Percentiles rank a stretch among this genome's conserved stretches.
phyloP scores from a whole-genome alignment of 1,140 invertebrate genomes.

The Lucilia sericata region DNA sequence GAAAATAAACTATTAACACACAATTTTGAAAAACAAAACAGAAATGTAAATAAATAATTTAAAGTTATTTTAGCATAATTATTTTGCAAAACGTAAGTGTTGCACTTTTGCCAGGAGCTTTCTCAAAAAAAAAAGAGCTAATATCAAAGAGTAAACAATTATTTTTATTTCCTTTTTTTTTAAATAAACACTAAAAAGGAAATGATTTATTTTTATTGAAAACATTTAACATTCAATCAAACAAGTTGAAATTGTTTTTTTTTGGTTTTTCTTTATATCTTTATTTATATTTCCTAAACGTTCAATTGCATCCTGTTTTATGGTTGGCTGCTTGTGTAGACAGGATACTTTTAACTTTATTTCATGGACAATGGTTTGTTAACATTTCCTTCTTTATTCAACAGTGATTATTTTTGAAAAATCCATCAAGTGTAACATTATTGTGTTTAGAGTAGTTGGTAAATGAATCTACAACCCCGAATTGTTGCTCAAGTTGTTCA shows the following conservation, averaged over 20 bases:
- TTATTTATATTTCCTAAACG: constrained; percentile 6
- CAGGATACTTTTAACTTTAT: not conserved
- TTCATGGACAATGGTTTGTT: not conserved
- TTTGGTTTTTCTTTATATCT: not conserved
- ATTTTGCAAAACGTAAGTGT: not conserved
- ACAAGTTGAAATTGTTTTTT: constrained; percentile 15
- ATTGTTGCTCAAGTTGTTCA: not conserved
- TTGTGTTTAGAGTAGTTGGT: not conserved
- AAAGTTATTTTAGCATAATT: constrained; percentile 6
- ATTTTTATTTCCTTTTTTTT: constrained; percentile 5
- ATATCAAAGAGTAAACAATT: not conserved
- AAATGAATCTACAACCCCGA: not conserved
- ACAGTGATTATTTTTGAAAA: not conserved
- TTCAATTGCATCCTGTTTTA: constrained; percentile 29
- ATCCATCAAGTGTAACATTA: not conserved
- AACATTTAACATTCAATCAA: constrained; percentile 5
- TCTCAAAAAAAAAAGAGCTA: too few relatives aligned
- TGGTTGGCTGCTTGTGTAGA: not conserved
- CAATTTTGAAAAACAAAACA: not conserved
- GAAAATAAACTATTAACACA: constrained; percentile 1
- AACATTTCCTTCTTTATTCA: not conserved
- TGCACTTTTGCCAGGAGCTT: not conserved
- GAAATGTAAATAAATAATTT: not conserved
- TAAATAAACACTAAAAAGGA: not conserved
- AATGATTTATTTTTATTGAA: not conserved